Evolutionary conservation across 2,888 invertebrate genomes (phyloP).

Genomic region (Pseudolycoriella hygida): DNA sequence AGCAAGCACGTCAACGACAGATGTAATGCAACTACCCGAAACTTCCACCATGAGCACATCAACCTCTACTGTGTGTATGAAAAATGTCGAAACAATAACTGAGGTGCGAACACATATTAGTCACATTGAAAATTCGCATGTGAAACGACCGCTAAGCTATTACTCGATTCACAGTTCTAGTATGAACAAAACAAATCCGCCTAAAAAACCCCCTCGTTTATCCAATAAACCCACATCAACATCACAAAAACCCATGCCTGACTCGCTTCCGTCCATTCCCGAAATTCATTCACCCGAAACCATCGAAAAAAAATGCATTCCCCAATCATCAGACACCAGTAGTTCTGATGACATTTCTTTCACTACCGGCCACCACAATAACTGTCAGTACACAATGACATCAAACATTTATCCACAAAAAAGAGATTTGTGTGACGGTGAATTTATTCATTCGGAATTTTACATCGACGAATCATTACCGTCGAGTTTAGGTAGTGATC

Average conservation of each 20-base stretch:
- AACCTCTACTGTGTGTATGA: constrained; percentile 9
- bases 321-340: constrained; percentile 9
- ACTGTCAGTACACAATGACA: not conserved
- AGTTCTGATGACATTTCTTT: constrained; percentile 1
- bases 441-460: constrained; percentile 67
- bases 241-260: constrained; percentile 8
- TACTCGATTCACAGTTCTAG: not conserved
- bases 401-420: not conserved
- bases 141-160: constrained; percentile 19
- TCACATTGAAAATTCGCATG: constrained; percentile 16
- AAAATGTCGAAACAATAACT: constrained; percentile 23
- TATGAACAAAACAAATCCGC: constrained; percentile 16
- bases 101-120: constrained; percentile 15
- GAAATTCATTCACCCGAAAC: constrained; percentile 9
- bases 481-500: constrained; percentile 44
- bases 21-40: constrained; percentile 27
- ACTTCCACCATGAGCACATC: not conserved
- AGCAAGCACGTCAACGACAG: constrained; percentile 10
- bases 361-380: constrained; percentile 6
- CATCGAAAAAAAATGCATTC: not conserved
- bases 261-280: constrained; percentile 13
- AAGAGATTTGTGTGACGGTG: constrained; percentile 18
- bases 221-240: constrained; percentile 12
- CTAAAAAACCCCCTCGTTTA: constrained; percentile 30
- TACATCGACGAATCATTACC: constrained; percentile 81